phyloP scores from a whole-genome alignment of 2,888 invertebrate species.

The Coleophora deauratella region DNA sequence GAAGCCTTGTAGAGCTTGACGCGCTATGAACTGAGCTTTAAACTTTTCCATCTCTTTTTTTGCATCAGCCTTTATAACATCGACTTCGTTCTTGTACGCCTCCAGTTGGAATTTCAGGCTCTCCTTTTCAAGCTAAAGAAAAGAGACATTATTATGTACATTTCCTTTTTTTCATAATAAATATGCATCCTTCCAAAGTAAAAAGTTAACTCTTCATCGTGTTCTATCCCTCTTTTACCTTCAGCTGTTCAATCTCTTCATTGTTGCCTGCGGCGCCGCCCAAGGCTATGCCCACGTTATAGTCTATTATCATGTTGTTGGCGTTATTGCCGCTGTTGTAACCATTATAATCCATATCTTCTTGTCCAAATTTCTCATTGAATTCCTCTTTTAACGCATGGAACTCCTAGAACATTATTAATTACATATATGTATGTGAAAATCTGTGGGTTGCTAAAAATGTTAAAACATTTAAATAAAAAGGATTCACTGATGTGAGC shows the following conservation, averaged over 20 bases:
- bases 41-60: conserved; percentile 83
- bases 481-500: no score
- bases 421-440: no score
- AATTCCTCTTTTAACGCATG: conserved; percentile 59
- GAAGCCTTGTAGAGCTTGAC: conserved; percentile 56
- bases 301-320: no score
- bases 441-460: no score
- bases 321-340: conserved; percentile 24
- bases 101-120: conserved; percentile 92
- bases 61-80: conserved; percentile 87
- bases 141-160: no score
- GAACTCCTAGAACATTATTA: conserved; percentile 49
- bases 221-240: no score
- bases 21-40: conserved; percentile 86
- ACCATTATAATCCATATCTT: conserved; percentile 43
- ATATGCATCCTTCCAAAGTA: no score
- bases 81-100: conserved; percentile 95
- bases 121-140: conserved; percentile 86
- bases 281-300: no score
- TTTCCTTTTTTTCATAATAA: no score
- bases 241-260: no score
- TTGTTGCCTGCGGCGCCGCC: no score
- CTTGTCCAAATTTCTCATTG: conserved; percentile 52
- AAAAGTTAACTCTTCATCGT: not conserved
- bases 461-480: no score